A percentile compares a stretch with the other conserved stretches of the same genome.
phyloP scores from a whole-genome alignment of 2,888 invertebrate genomes.

The Leucania comma region DNA sequence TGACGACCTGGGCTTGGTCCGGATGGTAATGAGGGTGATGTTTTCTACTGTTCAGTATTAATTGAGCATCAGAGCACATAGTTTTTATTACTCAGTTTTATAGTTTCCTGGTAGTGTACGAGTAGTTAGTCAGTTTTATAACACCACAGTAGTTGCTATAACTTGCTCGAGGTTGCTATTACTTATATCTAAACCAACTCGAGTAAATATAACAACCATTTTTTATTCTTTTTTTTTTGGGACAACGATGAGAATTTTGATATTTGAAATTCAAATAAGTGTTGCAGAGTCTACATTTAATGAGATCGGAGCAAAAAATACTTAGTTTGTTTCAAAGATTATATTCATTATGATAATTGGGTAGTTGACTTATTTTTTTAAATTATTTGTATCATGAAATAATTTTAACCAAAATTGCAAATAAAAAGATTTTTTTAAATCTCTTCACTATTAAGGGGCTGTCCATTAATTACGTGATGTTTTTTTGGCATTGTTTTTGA shows the following conservation, averaged over 20 bases:
- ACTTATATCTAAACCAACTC: neutral
- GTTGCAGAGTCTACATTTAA: neutral
- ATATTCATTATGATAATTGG: too few relatives aligned
- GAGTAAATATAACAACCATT: conserved; percentile 1
- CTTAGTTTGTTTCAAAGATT: neutral
- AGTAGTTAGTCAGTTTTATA: too few relatives aligned
- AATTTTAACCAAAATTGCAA: too few relatives aligned
- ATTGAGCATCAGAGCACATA: neutral
- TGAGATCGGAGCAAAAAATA: neutral
- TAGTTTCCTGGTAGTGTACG: conserved; percentile 4
- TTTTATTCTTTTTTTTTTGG: neutral
- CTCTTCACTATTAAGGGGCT: too few relatives aligned
- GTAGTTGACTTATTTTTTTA: too few relatives aligned
- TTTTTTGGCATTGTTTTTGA: too few relatives aligned
- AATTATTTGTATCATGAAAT: too few relatives aligned
- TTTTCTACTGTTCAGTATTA: conserved; percentile 5
- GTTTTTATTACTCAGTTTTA: conserved; percentile 29
- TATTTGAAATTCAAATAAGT: conserved; percentile 8
- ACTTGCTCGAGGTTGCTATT: too few relatives aligned
- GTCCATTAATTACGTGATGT: too few relatives aligned
- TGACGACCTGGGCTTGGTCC: too few relatives aligned
- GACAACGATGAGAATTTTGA: neutral
- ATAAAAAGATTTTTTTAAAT: too few relatives aligned
- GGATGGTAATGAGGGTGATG: neutral
- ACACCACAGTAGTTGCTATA: neutral